Conservation (phyloP, 2,797 vertebrate species). For the Chaetophractus vellerosus region DNA sequence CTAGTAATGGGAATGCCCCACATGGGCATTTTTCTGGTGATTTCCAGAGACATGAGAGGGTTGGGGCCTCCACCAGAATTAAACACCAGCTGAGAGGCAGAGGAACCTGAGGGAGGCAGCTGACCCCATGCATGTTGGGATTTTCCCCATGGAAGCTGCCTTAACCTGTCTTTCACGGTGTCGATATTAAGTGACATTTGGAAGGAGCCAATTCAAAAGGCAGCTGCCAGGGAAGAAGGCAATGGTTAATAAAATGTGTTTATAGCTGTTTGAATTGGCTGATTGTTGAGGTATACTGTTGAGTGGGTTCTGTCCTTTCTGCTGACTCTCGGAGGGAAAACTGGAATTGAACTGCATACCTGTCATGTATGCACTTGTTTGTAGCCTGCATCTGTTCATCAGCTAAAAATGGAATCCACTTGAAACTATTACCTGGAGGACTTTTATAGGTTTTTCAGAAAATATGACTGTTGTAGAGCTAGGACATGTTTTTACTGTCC, state of each 20-base stretch:
- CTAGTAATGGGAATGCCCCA: background rate
- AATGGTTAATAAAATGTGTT: slow-evolving; percentile 61
- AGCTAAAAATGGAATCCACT: slow-evolving; percentile 86
- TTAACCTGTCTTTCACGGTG: background rate
- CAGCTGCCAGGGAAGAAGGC: slow-evolving; percentile 58
- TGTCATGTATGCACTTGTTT: slow-evolving; percentile 89
- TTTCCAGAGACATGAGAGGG: slow-evolving; percentile 35
- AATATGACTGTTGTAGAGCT: slow-evolving; percentile 80
- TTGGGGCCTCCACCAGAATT: background rate
- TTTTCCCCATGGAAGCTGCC: background rate
- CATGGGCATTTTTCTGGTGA: background rate
- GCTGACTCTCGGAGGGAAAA: slow-evolving; percentile 71
- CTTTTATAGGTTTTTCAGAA: slow-evolving; percentile 80
- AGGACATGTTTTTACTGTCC: slow-evolving; percentile 85
- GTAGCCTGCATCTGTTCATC: slow-evolving; percentile 79
- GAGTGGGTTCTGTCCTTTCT: slow-evolving; percentile 81
- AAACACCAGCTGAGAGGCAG: background rate
- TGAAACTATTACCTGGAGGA: slow-evolving; percentile 88
- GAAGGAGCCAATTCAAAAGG: slow-evolving; percentile 33
- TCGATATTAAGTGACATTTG: background rate
- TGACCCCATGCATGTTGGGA: background rate
- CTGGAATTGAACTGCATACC: slow-evolving; percentile 85
- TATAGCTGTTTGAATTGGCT: slow-evolving; percentile 55
- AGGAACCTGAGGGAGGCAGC: background rate
- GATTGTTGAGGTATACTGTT: slow-evolving; percentile 41